Conservation (phyloP, 2,113 vertebrate species). For the Xenopus tropicalis region DNA sequence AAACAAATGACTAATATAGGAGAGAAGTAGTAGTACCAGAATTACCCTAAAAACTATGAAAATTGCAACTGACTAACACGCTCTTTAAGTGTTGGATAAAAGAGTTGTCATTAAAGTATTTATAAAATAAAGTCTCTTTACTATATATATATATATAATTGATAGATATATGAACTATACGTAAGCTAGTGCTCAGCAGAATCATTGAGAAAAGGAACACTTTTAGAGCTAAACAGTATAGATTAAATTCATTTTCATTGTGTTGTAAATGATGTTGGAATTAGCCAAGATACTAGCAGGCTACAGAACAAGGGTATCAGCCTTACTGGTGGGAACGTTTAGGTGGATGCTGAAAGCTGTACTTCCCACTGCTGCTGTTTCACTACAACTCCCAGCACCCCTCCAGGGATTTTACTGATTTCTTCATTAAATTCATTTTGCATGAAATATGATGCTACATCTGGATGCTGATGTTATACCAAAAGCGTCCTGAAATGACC, state of each 20-base stretch:
- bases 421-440: conserved; percentile 10
- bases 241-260: background rate
- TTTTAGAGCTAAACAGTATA: conserved; percentile 1
- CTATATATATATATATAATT: conserved; percentile 56
- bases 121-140: conserved; percentile 60
- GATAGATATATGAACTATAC: conserved; percentile 22
- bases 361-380: background rate
- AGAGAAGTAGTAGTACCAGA: conserved; percentile 5
- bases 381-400: too few species aligned
- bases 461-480: conserved; percentile 15
- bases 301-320: background rate
- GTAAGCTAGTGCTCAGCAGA: conserved; percentile 44
- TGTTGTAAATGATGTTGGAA: too few species aligned
- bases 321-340: background rate
- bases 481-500: conserved; percentile 36
- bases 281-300: too few species aligned
- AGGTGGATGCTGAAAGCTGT: background rate
- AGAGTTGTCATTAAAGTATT: conserved; percentile 57
- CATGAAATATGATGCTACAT: conserved; percentile 27
- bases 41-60: conserved; percentile 1
- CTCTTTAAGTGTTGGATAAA: conserved; percentile 50
- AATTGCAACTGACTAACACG: conserved; percentile 19
- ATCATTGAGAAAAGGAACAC: conserved; percentile 44
- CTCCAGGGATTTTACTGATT: too few species aligned
- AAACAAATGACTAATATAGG: conserved; percentile 3